A percentile compares a stretch with the other conserved stretches of the same genome.
These are phyloP conservation scores for Boleophthalmus pectinirostris DNA, from an alignment of 2,113 vertebrate species.

Conservation along the genomic window DNA sequence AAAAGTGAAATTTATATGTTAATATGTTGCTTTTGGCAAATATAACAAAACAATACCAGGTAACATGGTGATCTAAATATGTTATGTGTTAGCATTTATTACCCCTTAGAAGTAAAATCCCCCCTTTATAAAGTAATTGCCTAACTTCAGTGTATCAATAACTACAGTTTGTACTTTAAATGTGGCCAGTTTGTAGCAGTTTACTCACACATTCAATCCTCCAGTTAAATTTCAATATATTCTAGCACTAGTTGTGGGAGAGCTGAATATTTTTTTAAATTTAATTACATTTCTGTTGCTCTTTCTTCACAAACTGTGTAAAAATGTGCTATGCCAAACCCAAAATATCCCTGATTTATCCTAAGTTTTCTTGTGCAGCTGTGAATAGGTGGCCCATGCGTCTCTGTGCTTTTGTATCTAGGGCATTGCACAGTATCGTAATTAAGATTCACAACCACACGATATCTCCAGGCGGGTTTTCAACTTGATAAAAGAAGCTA, in stretches of 20 bases:
- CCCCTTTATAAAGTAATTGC: no score
- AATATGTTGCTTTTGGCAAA: no score
- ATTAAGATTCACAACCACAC: conserved; percentile 24
- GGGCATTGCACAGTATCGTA: conserved; percentile 29
- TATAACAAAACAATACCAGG: no score
- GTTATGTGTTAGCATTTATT: no score
- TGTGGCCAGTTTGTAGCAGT: background rate
- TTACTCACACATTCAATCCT: background rate
- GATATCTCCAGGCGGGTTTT: conserved; percentile 33
- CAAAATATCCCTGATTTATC: conserved; percentile 1
- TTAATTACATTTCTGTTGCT: background rate
- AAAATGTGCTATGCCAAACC: background rate
- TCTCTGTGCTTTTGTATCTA: conserved; percentile 27
- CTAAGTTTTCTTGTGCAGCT: background rate
- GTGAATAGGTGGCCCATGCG: background rate
- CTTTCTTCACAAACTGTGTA: background rate
- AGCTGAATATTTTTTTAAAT: background rate
- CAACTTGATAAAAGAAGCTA: conserved; percentile 25
- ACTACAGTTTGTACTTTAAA: background rate
- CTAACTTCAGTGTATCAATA: background rate
- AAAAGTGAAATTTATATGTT: no score
- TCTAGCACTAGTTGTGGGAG: background rate
- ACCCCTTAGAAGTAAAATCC: no score
- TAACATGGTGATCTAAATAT: no score
- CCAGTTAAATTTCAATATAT: background rate